Evolutionary conservation across 2,888 invertebrate species (phyloP).

Genomic region (Prenolepis imparis): DNA sequence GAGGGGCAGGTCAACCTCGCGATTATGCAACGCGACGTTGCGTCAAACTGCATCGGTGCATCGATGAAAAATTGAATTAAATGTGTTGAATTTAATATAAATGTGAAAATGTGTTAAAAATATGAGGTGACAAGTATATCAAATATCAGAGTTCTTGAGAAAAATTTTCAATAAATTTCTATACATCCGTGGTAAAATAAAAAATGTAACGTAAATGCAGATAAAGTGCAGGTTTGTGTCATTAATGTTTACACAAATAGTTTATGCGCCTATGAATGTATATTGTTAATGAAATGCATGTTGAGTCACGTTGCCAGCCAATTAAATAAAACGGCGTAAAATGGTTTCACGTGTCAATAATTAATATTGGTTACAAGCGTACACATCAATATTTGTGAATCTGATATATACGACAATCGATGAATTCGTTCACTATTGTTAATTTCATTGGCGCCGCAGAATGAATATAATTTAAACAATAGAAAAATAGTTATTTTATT

Average conservation of each 20-base stretch:
- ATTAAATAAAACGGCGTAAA: conserved; percentile 24
- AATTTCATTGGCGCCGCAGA: conserved; percentile 7
- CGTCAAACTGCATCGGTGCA: not conserved
- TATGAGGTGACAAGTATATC: not conserved
- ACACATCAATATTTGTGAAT: not conserved
- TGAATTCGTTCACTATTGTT: conserved; percentile 15
- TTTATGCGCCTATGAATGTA: not conserved
- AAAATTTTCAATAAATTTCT: not conserved
- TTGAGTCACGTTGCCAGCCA: not conserved
- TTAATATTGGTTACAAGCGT: conserved; percentile 33
- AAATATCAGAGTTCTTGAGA: not conserved
- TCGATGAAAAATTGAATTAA: not conserved
- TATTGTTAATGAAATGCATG: conserved; percentile 13
- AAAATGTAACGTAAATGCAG: not conserved
- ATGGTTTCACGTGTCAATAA: conserved; percentile 33
- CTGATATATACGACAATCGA: not conserved
- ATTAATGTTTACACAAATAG: conserved; percentile 8
- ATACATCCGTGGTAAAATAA: not conserved
- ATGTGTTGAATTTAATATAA: not conserved
- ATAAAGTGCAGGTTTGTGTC: not conserved
- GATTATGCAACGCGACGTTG: not conserved
- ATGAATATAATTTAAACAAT: conserved; percentile 14
- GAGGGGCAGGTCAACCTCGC: not conserved
- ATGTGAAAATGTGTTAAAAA: not conserved
- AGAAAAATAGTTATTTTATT: not conserved